phyloP scores from a whole-genome alignment of 2,797 vertebrate species.

The Ceryle rudis region DNA sequence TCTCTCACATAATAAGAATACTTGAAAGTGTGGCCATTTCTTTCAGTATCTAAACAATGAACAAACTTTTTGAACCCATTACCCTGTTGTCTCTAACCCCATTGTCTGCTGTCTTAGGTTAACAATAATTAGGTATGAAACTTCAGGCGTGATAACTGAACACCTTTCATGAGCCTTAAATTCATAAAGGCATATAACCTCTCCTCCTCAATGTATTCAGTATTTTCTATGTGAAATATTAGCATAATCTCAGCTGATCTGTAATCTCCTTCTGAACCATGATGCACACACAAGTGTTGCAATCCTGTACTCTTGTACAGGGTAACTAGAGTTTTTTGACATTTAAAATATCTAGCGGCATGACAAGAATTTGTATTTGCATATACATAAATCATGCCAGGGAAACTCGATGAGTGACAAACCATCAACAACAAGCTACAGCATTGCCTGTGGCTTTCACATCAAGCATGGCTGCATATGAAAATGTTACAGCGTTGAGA shows the following conservation, averaged over 20 bases:
- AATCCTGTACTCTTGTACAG: neutral
- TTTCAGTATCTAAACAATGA: neutral
- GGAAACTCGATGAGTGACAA: conserved; percentile 38
- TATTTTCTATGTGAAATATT: neutral
- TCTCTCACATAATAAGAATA: neutral
- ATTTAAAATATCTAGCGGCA: conserved; percentile 46
- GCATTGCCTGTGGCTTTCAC: conserved; percentile 32
- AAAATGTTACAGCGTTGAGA: neutral
- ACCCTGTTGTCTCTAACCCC: neutral
- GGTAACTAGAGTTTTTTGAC: conserved; percentile 43
- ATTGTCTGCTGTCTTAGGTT: neutral
- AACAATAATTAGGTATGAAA: neutral
- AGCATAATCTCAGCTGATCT: neutral
- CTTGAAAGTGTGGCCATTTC: neutral
- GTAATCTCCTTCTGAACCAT: neutral
- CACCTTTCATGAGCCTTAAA: neutral
- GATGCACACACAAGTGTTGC: neutral
- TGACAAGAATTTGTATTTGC: conserved; percentile 39
- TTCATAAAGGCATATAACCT: neutral
- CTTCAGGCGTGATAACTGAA: neutral
- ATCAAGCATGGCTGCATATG: neutral
- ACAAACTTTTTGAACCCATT: neutral
- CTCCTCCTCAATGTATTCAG: neutral
- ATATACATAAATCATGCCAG: conserved; percentile 33
- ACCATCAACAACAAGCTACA: conserved; percentile 32